Conservation (phyloP, 2,888 invertebrate genomes). For the Orthosia gracilis region DNA sequence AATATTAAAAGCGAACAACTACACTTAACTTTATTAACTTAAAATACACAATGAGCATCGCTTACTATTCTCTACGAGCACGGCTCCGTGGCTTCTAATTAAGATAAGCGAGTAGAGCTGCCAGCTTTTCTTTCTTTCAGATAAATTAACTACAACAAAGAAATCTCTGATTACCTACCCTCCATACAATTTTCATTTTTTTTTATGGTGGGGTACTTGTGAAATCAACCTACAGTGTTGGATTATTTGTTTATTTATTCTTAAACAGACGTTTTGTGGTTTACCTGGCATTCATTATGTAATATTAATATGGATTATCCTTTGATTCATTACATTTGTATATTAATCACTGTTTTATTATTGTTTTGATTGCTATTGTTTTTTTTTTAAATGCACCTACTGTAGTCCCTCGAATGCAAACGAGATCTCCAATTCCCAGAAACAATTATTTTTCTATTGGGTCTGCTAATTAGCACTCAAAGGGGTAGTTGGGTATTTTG, state of each 20-base stretch:
- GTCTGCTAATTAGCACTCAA: too few species aligned
- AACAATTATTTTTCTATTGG: too few species aligned
- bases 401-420: too few species aligned
- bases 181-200: slow-evolving; percentile 23
- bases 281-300: slow-evolving; percentile 35
- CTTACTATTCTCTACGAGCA: slow-evolving; percentile 18
- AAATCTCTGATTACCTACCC: slow-evolving; percentile 22
- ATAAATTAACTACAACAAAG: slow-evolving; percentile 40
- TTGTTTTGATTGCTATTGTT: slow-evolving; percentile 9
- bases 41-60: slow-evolving; percentile 28
- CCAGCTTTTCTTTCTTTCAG: slow-evolving; percentile 25
- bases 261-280: slow-evolving; percentile 8
- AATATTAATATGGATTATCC: slow-evolving; percentile 26
- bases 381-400: neutral
- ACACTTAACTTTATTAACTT: slow-evolving; percentile 25
- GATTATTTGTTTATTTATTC: slow-evolving; percentile 9
- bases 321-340: neutral
- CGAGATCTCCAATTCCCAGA: too few species aligned
- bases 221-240: neutral
- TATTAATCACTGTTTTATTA: neutral
- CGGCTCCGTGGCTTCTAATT: slow-evolving; percentile 37
- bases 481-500: too few species aligned
- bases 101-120: slow-evolving; percentile 30
- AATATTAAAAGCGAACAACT: slow-evolving; percentile 14
- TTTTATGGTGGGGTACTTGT: slow-evolving; percentile 19